These are phyloP conservation scores for Globodera ellingtonae DNA, from an alignment of 1,140 invertebrate genomes.

Conservation along the genomic window DNA sequence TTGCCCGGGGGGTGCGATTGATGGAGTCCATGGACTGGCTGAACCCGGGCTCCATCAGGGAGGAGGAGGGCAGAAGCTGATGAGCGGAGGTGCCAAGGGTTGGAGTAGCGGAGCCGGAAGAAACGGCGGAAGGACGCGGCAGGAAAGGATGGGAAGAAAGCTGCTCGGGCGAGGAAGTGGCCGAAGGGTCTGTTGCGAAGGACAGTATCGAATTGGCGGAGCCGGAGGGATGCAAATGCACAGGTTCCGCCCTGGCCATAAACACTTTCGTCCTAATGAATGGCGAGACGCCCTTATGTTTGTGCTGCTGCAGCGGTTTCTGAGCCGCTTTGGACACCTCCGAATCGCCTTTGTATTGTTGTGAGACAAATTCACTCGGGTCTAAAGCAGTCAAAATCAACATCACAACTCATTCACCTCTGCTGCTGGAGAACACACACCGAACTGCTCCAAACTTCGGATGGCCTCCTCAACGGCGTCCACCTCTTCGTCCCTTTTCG, in stretches of 20 bases:
- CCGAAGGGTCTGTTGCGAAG: neutral
- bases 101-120: conserved; percentile 27
- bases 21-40: conserved; percentile 11
- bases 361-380: conserved; percentile 4
- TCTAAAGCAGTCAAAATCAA: conserved; percentile 9
- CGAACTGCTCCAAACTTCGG: conserved; percentile 44
- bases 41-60: conserved; percentile 1
- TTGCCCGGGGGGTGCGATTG: conserved; percentile 17
- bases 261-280: conserved; percentile 14
- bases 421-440: conserved; percentile 22
- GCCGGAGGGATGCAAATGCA: conserved; percentile 4
- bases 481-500: conserved; percentile 8
- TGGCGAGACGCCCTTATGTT: neutral
- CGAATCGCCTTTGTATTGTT: neutral
- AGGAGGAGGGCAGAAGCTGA: neutral
- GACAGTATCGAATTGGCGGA: neutral
- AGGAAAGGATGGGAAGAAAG: neutral
- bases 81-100: neutral
- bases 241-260: conserved; percentile 13
- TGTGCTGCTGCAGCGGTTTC: neutral
- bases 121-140: conserved; percentile 7
- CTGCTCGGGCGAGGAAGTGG: conserved; percentile 1
- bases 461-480: conserved; percentile 52
- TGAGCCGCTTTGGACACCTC: neutral
- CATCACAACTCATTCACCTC: neutral